Percentiles rank a stretch among this genome's conserved stretches.
These are phyloP conservation scores for Rhinoderma darwinii DNA, from an alignment of 2,113 vertebrate genomes.

Conservation along the genomic window DNA sequence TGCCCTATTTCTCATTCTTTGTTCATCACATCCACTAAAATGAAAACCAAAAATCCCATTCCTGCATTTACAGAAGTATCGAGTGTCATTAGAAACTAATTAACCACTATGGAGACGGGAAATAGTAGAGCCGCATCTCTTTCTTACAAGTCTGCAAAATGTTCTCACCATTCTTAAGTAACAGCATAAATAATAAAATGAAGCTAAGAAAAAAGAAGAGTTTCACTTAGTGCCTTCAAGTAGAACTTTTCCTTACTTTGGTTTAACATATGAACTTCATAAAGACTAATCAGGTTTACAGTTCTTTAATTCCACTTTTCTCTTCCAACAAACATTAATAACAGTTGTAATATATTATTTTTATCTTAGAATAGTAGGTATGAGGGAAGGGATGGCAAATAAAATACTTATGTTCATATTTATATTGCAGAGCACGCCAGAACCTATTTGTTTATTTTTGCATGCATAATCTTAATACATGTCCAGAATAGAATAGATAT, in stretches of 20 bases:
- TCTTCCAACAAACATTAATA: background rate
- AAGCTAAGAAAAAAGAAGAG: constrained; percentile 42
- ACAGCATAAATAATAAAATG: constrained; percentile 63
- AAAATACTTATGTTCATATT: too few relatives aligned
- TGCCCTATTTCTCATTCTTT: constrained; percentile 31
- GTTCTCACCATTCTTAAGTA: constrained; percentile 67
- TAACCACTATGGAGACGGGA: constrained; percentile 58
- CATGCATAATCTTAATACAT: too few relatives aligned
- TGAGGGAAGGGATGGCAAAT: too few relatives aligned
- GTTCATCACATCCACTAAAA: constrained; percentile 14
- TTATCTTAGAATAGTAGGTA: too few relatives aligned
- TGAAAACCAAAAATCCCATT: constrained; percentile 26
- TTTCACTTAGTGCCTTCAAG: constrained; percentile 61
- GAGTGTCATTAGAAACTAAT: constrained; percentile 53
- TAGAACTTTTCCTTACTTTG: constrained; percentile 57
- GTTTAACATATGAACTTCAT: constrained; percentile 66
- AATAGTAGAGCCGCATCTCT: constrained; percentile 55
- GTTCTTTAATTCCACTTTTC: background rate
- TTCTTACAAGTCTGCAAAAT: constrained; percentile 53
- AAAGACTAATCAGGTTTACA: constrained; percentile 54
- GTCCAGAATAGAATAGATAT: too few relatives aligned
- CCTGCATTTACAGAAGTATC: constrained; percentile 51
- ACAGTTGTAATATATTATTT: too few relatives aligned
- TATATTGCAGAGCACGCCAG: too few relatives aligned
- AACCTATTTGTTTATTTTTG: too few relatives aligned